These are phyloP conservation scores for Agrypnus murinus DNA, from an alignment of 2,888 invertebrate species.

Conservation along the genomic window DNA sequence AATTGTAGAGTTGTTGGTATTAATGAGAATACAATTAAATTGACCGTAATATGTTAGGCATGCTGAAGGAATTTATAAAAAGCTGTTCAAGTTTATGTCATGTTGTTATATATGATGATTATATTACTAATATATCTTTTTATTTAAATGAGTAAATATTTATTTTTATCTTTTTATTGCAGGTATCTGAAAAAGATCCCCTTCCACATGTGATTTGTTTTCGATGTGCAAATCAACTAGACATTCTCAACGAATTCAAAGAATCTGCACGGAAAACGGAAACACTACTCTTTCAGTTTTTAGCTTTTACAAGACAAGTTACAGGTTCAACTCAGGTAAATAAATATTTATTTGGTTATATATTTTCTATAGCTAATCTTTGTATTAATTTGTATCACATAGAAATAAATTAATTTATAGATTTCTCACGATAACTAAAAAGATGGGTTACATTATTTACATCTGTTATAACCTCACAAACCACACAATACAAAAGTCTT, in stretches of 20 bases:
- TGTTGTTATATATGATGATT: too few species aligned
- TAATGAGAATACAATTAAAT: too few species aligned
- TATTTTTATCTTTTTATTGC: conserved; percentile 58
- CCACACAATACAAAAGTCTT: too few species aligned
- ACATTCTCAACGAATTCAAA: conserved; percentile 85
- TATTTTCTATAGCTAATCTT: not conserved
- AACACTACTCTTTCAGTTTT: conserved; percentile 83
- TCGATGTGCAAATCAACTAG: conserved; percentile 84
- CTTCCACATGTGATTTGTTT: conserved; percentile 86
- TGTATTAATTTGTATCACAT: not conserved
- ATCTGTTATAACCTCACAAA: too few species aligned
- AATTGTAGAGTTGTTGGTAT: too few species aligned
- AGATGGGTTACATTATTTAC: too few species aligned
- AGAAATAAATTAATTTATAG: not conserved
- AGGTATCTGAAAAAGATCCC: conserved; percentile 85
- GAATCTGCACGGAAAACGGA: conserved; percentile 85
- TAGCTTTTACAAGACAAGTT: conserved; percentile 81
- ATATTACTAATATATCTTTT: too few species aligned
- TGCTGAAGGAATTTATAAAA: too few species aligned
- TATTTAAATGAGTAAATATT: too few species aligned
- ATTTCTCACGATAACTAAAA: too few species aligned
- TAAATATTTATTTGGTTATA: conserved; percentile 11
- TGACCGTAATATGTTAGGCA: too few species aligned
- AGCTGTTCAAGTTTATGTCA: too few species aligned
- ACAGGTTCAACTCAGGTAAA: conserved; percentile 80